Conservation (phyloP, 2,113 vertebrate genomes). For the Ondatra zibethicus region DNA sequence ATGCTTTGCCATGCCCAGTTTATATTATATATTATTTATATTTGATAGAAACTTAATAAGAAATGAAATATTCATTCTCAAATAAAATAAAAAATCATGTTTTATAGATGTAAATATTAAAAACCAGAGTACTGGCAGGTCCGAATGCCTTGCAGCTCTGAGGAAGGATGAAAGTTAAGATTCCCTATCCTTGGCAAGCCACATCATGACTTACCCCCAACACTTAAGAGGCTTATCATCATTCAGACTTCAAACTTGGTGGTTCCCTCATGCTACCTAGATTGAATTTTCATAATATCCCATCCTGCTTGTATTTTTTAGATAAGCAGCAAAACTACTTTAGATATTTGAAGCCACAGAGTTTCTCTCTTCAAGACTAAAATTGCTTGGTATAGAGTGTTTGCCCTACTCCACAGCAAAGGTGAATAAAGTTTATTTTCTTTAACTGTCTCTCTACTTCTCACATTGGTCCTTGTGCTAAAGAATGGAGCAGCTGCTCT, state of each 20-base stretch:
- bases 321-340: background rate
- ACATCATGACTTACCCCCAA: background rate
- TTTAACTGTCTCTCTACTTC: background rate
- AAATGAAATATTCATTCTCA: background rate
- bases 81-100: background rate
- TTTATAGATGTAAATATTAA: background rate
- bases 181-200: background rate
- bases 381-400: background rate
- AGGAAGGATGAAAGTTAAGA: background rate
- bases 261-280: background rate
- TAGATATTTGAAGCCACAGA: background rate
- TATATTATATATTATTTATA: background rate
- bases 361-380: background rate
- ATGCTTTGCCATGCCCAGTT: background rate
- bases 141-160: background rate
- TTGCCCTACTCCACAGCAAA: background rate
- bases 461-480: background rate
- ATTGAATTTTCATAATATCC: background rate
- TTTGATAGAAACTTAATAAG: background rate
- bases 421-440: background rate
- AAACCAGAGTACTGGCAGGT: background rate
- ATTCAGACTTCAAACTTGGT: background rate
- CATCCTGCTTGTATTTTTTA: background rate
- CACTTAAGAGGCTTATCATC: background rate
- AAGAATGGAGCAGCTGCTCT: background rate